These are phyloP conservation scores for Pterois miles DNA, from an alignment of 2,797 vertebrate species.

Conservation along the genomic window DNA sequence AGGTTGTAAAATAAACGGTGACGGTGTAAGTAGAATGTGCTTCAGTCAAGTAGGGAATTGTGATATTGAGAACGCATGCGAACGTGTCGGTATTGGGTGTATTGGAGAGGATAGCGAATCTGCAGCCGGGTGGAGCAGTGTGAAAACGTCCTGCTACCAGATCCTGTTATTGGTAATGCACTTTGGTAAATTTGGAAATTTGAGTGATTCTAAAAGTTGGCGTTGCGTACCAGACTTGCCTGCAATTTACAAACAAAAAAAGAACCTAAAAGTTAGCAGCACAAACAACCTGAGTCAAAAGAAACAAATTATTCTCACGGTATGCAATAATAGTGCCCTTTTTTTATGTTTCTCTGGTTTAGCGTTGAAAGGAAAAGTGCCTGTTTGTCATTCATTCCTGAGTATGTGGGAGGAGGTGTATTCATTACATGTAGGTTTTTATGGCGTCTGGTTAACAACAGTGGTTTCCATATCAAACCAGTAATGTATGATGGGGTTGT, in stretches of 20 bases:
- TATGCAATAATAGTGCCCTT: slow-evolving; percentile 78
- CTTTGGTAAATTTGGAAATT: slow-evolving; percentile 32
- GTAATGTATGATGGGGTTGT: slow-evolving; percentile 53
- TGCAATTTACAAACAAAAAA: slow-evolving; percentile 45
- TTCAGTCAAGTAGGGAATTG: slow-evolving; percentile 58
- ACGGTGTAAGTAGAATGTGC: slow-evolving; percentile 55
- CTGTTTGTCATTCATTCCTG: slow-evolving; percentile 81
- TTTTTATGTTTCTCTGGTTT: slow-evolving; percentile 49
- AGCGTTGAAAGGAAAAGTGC: slow-evolving; percentile 81
- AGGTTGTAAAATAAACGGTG: slow-evolving; percentile 28
- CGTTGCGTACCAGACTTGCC: slow-evolving; percentile 50
- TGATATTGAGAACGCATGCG: slow-evolving; percentile 45
- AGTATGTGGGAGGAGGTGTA: slow-evolving; percentile 50
- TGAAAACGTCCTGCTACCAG: slow-evolving; percentile 21
- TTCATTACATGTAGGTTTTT: slow-evolving; percentile 42
- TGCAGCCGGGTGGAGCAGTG: slow-evolving; percentile 21
- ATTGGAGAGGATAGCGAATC: slow-evolving; percentile 18
- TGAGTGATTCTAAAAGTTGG: slow-evolving; percentile 21
- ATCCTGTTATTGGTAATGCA: slow-evolving; percentile 61
- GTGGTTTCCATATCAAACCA: slow-evolving; percentile 56
- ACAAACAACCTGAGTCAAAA: slow-evolving; percentile 48
- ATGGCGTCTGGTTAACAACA: slow-evolving; percentile 54
- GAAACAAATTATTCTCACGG: slow-evolving; percentile 47
- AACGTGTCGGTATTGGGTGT: slow-evolving; percentile 51
- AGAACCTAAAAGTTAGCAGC: slow-evolving; percentile 35